Base-by-base conservation (phyloP, 1,140 invertebrate species). In the Ridgeia piscesae region DNA sequence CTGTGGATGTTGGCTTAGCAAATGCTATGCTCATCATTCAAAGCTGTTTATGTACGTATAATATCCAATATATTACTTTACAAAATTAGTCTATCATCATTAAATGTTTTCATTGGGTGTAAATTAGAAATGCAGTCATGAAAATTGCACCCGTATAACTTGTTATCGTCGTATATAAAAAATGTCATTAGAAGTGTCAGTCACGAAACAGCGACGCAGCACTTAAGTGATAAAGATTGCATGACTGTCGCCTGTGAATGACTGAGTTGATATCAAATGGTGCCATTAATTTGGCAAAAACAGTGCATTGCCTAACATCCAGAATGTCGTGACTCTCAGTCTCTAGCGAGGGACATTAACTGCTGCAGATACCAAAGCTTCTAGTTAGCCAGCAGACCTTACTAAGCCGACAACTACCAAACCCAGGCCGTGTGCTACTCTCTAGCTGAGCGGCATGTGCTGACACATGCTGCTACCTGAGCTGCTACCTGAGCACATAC, bases 401-500 rank as follows among this genome's bases (percentile, higher is more conserved):
- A 21, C 58, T 77, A 77, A 77, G 58, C 58, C 58, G 58, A 77
- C 58, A 2, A 77, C 58, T 77, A 77, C 58, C 58, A 77, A 21
- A 17, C 17, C 58, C 27, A 77, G 58, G 58, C 58, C 11, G 58
- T 77, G 58, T 27, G 58, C 58, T 21, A 77, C 58, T 77, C 58
- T 77, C 58, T 77, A 77, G 58, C 58, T 77, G 58, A 77, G 58
- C 58, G 58, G 58, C 58, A 21, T 50, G 48, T 33, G 34, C 8
- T 11, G 89, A 89, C n/a, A 21, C 89, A 90, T 90, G 33, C 89
- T 90, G 89, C 35, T 77, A 77, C 17, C 89, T 33, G 34, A n/a
- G 88, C 17, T 4, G n/a, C 34, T 42, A 42, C 42, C 42, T 90
- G 11, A 35, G 89, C 89, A 91, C 35, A 35, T 91, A 91, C 91